Conservation (phyloP, 2,888 invertebrate species). For the Ophion ellenae region DNA sequence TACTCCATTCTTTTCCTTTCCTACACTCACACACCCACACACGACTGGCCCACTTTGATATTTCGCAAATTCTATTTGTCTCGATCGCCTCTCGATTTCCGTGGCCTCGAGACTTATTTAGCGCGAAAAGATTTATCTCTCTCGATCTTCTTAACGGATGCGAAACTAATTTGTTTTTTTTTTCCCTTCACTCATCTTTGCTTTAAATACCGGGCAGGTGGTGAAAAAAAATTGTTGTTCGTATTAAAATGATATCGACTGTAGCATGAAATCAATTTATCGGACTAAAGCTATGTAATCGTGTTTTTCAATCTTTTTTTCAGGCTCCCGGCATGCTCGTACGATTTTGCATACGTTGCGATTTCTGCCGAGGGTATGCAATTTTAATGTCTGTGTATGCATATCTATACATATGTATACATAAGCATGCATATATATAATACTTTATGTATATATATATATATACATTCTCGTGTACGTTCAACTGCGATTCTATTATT, state of each 20-base stretch:
- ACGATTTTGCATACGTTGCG: constrained; percentile 67
- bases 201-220: not conserved
- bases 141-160: too few species aligned
- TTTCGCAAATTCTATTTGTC: too few species aligned
- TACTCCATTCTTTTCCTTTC: too few species aligned
- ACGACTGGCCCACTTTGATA: not conserved
- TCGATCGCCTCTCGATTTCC: too few species aligned
- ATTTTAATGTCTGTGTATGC: constrained; percentile 8
- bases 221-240: not conserved
- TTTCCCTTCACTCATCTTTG: not conserved
- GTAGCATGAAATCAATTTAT: not conserved
- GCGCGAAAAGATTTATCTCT: too few species aligned
- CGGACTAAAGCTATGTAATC: not conserved
- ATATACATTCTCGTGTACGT: constrained; percentile 45
- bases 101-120: too few species aligned
- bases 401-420: constrained; percentile 1
- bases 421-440: not conserved
- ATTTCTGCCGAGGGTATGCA: constrained; percentile 72
- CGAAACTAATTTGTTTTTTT: too few species aligned
- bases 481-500: constrained; percentile 66
- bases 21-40: not conserved
- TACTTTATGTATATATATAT: too few species aligned
- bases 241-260: not conserved
- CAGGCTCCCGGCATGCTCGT: not conserved
- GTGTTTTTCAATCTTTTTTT: not conserved